Conservation (phyloP, 2,113 vertebrate species). For the Trogon melanurus region DNA sequence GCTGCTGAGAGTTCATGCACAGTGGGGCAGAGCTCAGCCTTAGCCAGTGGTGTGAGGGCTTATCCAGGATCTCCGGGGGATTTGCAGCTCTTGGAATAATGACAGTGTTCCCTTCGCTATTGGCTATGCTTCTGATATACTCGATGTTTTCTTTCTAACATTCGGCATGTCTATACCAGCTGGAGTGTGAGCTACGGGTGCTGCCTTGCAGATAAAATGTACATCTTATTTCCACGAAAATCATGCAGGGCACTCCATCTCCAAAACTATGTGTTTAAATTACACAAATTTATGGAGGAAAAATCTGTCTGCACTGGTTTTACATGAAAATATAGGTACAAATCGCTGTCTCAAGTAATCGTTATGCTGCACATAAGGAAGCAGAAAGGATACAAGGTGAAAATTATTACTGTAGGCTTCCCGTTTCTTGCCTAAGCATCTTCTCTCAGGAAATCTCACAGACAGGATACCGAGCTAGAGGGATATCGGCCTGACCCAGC, state of each 20-base stretch:
- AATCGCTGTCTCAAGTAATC: background rate
- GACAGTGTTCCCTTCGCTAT: background rate
- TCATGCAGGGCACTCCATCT: rapidly evolving
- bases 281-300: background rate
- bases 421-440: background rate
- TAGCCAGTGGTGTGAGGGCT: background rate
- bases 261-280: background rate
- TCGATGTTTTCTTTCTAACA: background rate
- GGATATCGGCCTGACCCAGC: background rate
- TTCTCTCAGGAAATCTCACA: background rate
- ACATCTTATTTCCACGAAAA: background rate
- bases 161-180: background rate
- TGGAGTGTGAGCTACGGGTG: background rate
- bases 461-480: background rate
- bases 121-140: background rate
- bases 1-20: background rate
- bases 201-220: background rate
- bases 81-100: background rate
- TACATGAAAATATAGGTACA: background rate
- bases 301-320: background rate
- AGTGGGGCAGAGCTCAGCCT: background rate
- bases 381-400: background rate
- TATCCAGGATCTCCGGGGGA: background rate
- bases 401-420: background rate
- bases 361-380: background rate